A percentile compares a stretch with the other conserved stretches of the same genome.
phyloP scores from a whole-genome alignment of 2,888 invertebrate genomes.

The Stenchaetothrips biformis region DNA sequence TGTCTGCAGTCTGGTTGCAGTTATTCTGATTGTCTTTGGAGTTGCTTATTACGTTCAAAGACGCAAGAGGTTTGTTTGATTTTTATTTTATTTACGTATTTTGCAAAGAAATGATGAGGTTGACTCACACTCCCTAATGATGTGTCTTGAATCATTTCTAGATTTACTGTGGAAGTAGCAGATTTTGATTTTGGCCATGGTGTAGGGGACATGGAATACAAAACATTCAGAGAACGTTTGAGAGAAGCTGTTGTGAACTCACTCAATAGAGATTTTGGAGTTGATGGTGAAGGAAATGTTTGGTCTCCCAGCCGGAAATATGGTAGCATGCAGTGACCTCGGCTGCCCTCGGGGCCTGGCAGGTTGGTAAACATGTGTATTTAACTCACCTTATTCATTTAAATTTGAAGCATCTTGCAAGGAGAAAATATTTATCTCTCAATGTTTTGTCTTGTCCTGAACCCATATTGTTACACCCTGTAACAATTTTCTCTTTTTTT shows the following conservation, averaged over 20 bases:
- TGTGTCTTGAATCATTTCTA: conserved; percentile 28
- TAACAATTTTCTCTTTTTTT: neutral
- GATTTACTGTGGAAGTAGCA: conserved; percentile 71
- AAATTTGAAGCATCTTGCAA: neutral
- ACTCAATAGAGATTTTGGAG: conserved; percentile 44
- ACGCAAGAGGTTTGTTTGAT: conserved; percentile 58
- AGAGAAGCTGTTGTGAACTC: conserved; percentile 68
- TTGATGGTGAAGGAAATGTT: conserved; percentile 37
- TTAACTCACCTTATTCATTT: neutral
- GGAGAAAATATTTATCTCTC: too few species aligned
- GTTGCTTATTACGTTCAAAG: conserved; percentile 82
- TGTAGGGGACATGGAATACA: conserved; percentile 70
- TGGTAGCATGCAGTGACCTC: conserved; percentile 40
- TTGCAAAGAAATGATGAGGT: neutral
- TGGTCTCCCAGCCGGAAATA: conserved; percentile 40
- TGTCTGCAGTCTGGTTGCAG: conserved; percentile 71
- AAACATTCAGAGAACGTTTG: conserved; percentile 77
- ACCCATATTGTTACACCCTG: neutral
- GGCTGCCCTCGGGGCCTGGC: conserved; percentile 5
- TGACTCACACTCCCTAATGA: neutral
- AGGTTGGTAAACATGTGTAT: neutral
- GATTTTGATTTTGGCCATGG: conserved; percentile 82
- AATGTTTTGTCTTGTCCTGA: too few species aligned
- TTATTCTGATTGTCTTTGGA: conserved; percentile 79
- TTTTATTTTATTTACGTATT: conserved; percentile 32